phyloP scores from a whole-genome alignment of 2,113 vertebrate genomes.

The Mustela lutreola region DNA sequence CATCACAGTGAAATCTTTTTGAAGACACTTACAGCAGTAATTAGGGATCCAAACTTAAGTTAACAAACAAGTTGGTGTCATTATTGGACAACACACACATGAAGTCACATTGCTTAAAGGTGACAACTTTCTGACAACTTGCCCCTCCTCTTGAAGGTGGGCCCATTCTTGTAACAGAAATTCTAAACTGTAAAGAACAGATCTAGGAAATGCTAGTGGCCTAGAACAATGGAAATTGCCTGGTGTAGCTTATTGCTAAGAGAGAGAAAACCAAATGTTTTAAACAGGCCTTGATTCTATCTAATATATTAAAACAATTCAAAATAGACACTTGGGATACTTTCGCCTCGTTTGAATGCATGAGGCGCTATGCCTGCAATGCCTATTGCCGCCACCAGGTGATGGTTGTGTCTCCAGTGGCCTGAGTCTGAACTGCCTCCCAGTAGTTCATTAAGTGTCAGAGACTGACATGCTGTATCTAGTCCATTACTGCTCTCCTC shows the following conservation, averaged over 20 bases:
- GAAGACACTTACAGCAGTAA: conserved; percentile 8
- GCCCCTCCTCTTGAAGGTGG: not conserved
- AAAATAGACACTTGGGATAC: not conserved
- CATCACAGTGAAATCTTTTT: conserved; percentile 31
- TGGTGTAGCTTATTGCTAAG: not conserved
- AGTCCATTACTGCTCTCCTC: not conserved
- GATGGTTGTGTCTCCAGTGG: not conserved
- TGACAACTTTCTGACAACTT: not conserved
- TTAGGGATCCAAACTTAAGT: conserved; percentile 44
- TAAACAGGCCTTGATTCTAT: not conserved
- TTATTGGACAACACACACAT: not conserved
- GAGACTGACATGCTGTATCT: not conserved
- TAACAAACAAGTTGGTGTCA: not conserved
- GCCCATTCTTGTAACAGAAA: not conserved
- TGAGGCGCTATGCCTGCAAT: conserved; percentile 51
- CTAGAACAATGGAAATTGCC: conserved; percentile 19
- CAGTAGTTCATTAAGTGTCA: not conserved
- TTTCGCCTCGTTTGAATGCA: not conserved
- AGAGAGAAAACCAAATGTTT: not conserved
- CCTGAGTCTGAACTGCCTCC: not conserved
- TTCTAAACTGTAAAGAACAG: conserved; percentile 8
- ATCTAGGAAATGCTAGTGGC: not conserved
- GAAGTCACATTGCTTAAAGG: not conserved
- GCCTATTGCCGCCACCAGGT: not conserved
- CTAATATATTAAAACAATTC: conserved; percentile 31